Conservation (phyloP, 2,888 invertebrate species). For the Scaptomyza polygonia region DNA sequence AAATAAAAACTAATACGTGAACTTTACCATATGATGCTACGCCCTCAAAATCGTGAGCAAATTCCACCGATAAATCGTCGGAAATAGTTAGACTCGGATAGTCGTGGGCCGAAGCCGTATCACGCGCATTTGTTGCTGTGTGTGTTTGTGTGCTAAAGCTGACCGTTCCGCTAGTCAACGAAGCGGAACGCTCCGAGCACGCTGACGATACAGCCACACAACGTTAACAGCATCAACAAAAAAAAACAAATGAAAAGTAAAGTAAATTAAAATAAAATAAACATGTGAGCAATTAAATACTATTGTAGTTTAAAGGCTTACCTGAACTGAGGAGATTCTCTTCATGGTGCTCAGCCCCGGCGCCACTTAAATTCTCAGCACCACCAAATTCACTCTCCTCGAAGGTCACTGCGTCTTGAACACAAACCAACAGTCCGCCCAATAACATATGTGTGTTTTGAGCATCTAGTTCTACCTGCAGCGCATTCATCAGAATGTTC, state of each 20-base stretch:
- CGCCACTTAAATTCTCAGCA: constrained; percentile 85
- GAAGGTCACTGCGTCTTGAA: constrained; percentile 91
- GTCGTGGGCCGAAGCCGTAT: constrained; percentile 83
- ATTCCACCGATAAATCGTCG: constrained; percentile 84
- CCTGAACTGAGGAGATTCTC: constrained; percentile 89
- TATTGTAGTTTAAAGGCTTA: constrained; percentile 73
- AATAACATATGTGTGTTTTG: constrained; percentile 94
- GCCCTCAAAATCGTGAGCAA: constrained; percentile 83
- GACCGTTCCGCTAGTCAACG: constrained; percentile 83
- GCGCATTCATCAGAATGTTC: constrained; percentile 92
- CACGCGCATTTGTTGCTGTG: constrained; percentile 81
- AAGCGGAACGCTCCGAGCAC: constrained; percentile 84
- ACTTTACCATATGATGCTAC: constrained; percentile 83
- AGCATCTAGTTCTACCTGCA: constrained; percentile 93
- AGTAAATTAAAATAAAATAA: constrained; percentile 49
- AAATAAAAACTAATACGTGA: constrained; percentile 1
- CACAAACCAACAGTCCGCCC: constrained; percentile 90
- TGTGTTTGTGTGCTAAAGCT: constrained; percentile 83
- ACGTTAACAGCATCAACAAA: constrained; percentile 31
- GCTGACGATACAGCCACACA: constrained; percentile 68
- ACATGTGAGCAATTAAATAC: constrained; percentile 30
- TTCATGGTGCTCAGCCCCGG: constrained; percentile 79
- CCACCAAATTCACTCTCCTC: constrained; percentile 89
- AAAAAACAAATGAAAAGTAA: constrained; percentile 47
- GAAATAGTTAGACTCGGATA: constrained; percentile 85